Conservation (phyloP, 2,888 invertebrate species). For the Diogma glabrata region DNA sequence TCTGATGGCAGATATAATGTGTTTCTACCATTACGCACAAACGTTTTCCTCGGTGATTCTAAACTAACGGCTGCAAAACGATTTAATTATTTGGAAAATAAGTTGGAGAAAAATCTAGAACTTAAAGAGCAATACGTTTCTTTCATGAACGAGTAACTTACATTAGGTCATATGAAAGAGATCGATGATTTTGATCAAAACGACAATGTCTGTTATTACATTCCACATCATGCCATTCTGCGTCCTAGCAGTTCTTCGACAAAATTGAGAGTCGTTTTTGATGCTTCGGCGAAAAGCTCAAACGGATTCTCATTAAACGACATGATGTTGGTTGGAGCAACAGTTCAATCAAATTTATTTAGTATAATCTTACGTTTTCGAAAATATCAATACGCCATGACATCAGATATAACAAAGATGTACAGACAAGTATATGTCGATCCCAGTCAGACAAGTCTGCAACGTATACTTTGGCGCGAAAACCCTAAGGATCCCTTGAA, state of each 20-base stretch:
- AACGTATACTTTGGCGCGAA: slow-evolving; percentile 15
- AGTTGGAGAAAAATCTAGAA: slow-evolving; percentile 14
- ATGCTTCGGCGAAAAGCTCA: slow-evolving; percentile 11
- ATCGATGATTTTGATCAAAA: not conserved
- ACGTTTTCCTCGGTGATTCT: slow-evolving; percentile 8
- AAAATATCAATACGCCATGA: slow-evolving; percentile 10
- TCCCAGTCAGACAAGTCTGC: slow-evolving; percentile 9
- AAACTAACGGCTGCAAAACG: slow-evolving; percentile 13
- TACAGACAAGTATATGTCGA: slow-evolving; percentile 13
- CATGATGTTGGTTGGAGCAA: slow-evolving; percentile 14
- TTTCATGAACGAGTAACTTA: slow-evolving; percentile 21
- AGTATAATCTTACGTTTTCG: slow-evolving; percentile 14
- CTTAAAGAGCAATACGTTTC: slow-evolving; percentile 17
- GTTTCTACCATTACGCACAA: slow-evolving; percentile 17
- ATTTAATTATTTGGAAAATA: slow-evolving; percentile 18
- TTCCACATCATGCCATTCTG: slow-evolving; percentile 19
- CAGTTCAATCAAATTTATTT: slow-evolving; percentile 16
- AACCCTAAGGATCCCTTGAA: slow-evolving; percentile 7
- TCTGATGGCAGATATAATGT: slow-evolving; percentile 17
- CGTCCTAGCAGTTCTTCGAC: slow-evolving; percentile 10
- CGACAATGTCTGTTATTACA: slow-evolving; percentile 10
- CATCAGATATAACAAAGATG: slow-evolving; percentile 16
- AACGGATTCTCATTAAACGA: slow-evolving; percentile 14
- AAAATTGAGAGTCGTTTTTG: slow-evolving; percentile 11
- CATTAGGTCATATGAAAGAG: slow-evolving; percentile 19